Evolutionary conservation across 2,797 vertebrate species (phyloP), one percentile per base, ranked within the genome.

Genomic region (Capromys pilorides): DNA sequence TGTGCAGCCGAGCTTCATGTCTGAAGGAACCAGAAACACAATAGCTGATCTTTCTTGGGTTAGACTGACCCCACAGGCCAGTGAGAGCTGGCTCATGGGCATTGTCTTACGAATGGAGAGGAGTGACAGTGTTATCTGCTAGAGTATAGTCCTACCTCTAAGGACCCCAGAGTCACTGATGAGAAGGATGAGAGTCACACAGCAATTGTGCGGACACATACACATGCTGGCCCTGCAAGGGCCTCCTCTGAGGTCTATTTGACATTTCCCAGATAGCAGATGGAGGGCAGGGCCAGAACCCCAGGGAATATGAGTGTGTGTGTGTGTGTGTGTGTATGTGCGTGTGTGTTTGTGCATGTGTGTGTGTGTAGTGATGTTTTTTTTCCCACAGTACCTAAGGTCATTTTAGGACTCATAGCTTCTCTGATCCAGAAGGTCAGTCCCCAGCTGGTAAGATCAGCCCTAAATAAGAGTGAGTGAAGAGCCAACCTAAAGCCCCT

Each of bases 81-180:
- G 33, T 7, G 67, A 41, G 12, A 9, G 18, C 11, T 1, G 8
- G 51, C 2, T 13, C 31, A 0, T 10, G 39, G 11, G 26, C 13
- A 11, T 26, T 0, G 0, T 28, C 75, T 69, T 24, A 6, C 19
- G 39, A 54, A 28, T 14, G 61, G 45, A 66, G 45, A 73, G 24
- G 11, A 62, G 24, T n/a, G 73, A 75, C 2, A 39, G 31, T 24
- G 11, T 26, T 78, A 39, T 12, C 22, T 73, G 33, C 0, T 16
- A 18, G 59, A 79, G 26, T 5, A 24, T 45, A 6, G 21, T 10
- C 28, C 62, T 26, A 31, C 19, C 45, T 31, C 49, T 5, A 21
- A 73, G 64, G 36, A 67, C 31, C 22, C 19, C 28, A 39, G 26
- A n/a, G 2, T 59, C 83, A 4, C 45, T n/a, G 21, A 21, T 11